These are phyloP conservation scores for Salmo trutta DNA, from an alignment of 2,797 vertebrate species.

Conservation along the genomic window DNA sequence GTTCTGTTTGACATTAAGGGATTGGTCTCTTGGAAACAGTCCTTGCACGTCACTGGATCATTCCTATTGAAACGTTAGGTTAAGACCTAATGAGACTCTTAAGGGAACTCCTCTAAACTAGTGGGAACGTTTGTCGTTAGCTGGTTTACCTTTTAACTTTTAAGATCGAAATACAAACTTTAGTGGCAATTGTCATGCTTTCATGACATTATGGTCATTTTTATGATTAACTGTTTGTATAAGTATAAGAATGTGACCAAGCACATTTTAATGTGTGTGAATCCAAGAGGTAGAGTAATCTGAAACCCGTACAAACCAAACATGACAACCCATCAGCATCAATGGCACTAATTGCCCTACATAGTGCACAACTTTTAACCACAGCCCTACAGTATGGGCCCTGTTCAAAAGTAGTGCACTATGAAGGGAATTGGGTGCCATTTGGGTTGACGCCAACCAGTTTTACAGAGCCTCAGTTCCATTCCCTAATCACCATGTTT, in stretches of 20 bases:
- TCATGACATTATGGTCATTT: neutral
- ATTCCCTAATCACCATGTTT: neutral
- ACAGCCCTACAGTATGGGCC: neutral
- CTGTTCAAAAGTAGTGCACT: neutral
- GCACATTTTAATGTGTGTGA: conserved; percentile 25
- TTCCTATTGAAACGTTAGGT: no score
- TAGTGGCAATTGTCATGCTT: neutral
- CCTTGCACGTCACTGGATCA: no score
- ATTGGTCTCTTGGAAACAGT: no score
- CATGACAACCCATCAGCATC: conserved; percentile 57
- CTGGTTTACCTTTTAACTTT: no score
- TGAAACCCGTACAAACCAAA: conserved; percentile 38
- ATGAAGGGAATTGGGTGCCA: neutral
- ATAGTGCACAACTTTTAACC: neutral
- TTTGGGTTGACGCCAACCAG: neutral
- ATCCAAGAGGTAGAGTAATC: conserved; percentile 42
- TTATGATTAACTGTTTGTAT: neutral
- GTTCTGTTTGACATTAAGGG: no score
- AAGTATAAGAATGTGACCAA: neutral
- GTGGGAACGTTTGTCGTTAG: no score
- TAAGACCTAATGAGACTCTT: no score
- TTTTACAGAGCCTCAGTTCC: no score
- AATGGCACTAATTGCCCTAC: conserved; percentile 7
- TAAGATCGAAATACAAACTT: no score
- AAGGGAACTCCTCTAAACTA: no score